Evolutionary conservation across 2,113 vertebrate species (phyloP).

Genomic region (Crotophaga sulcirostris): DNA sequence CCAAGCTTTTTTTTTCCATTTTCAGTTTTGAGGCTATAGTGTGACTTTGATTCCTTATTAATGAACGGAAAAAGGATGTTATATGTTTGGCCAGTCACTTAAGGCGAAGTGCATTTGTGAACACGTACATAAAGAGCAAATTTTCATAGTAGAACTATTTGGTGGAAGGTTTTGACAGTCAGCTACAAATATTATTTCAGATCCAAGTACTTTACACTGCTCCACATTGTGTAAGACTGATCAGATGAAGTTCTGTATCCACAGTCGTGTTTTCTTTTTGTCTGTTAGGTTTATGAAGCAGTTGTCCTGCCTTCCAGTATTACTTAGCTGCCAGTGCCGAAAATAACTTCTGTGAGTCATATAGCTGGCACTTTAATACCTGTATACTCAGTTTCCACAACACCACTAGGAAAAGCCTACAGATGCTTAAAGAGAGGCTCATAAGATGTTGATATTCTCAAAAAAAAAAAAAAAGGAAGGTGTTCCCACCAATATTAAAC

Average conservation of each 20-base stretch:
- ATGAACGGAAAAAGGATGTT: neutral
- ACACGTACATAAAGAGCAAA: fast-evolving
- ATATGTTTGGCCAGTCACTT: neutral
- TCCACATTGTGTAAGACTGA: neutral
- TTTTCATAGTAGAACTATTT: neutral
- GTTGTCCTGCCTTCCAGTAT: neutral
- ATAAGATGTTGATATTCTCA: neutral
- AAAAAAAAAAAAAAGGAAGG: neutral
- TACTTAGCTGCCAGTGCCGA: neutral
- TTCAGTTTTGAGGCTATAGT: neutral
- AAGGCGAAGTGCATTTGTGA: neutral
- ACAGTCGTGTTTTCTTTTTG: neutral
- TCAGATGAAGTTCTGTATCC: neutral
- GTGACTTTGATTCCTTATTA: neutral
- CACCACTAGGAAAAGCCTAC: neutral
- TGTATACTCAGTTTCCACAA: neutral
- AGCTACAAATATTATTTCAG: neutral
- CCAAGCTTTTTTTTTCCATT: neutral
- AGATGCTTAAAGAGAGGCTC: neutral
- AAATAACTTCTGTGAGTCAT: neutral
- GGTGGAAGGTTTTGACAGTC: neutral
- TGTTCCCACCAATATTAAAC: neutral
- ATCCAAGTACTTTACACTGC: fast-evolving
- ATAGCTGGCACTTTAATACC: neutral
- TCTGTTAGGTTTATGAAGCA: neutral